A percentile compares a stretch with the other conserved stretches of the same genome.
These are phyloP conservation scores for Apodemus sylvaticus DNA, from an alignment of 2,113 vertebrate species.

Conservation along the genomic window DNA sequence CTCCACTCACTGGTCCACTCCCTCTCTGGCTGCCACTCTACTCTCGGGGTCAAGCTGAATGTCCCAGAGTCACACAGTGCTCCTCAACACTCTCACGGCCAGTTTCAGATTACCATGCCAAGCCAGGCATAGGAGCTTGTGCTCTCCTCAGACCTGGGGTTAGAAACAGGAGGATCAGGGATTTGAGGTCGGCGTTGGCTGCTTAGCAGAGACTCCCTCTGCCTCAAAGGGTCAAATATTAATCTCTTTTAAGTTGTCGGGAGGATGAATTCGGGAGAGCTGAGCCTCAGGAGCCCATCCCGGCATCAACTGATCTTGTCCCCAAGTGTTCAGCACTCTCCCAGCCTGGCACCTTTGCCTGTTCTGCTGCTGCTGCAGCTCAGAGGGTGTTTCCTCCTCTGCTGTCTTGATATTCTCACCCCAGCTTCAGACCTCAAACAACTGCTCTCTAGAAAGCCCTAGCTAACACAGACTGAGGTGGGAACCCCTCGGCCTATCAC, in stretches of 20 bases:
- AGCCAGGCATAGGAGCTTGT: not conserved
- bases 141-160: too few relatives aligned
- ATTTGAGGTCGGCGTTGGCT: not conserved
- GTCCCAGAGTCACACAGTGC: not conserved
- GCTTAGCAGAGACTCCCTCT: not conserved
- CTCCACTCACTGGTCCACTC: not conserved
- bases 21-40: not conserved
- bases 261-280: not conserved
- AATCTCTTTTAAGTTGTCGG: not conserved
- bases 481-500: not conserved
- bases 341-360: not conserved
- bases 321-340: not conserved
- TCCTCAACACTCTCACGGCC: not conserved
- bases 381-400: not conserved
- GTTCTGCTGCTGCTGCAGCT: not conserved
- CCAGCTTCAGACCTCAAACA: not conserved
- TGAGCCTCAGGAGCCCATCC: not conserved
- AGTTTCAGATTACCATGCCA: not conserved
- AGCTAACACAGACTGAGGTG: too few relatives aligned
- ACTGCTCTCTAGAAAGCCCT: not conserved
- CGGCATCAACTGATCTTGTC: not conserved
- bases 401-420: not conserved
- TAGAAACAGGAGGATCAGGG: not conserved
- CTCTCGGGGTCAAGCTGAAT: too few relatives aligned
- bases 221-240: not conserved